Conservation (phyloP, 2,797 vertebrate species). For the Fundulus diaphanus region DNA sequence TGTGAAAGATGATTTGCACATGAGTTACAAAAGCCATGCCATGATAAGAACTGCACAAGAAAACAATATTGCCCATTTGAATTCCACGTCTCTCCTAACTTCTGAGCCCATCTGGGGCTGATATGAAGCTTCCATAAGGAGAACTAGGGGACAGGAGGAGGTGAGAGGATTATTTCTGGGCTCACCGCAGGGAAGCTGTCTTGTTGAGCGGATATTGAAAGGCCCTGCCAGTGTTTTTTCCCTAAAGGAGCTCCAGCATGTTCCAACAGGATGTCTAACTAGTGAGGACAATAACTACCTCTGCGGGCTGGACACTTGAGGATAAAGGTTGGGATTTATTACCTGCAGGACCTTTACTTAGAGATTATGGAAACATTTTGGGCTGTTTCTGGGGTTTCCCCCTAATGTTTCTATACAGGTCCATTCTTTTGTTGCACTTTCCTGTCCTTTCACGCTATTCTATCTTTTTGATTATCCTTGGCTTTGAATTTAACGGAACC, state of each 20-base stretch:
- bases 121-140: constrained; percentile 13
- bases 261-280: constrained; percentile 40
- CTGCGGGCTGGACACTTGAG: constrained; percentile 19
- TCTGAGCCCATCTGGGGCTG: constrained; percentile 2
- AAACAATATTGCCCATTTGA: neutral
- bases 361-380: constrained; percentile 4
- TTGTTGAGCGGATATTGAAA: constrained; percentile 40
- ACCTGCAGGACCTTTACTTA: constrained; percentile 12
- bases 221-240: constrained; percentile 16
- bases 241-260: constrained; percentile 31
- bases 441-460: constrained; percentile 1
- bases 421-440: constrained; percentile 22
- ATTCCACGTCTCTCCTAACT: constrained; percentile 7
- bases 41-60: constrained; percentile 28
- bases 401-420: neutral
- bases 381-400: neutral
- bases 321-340: constrained; percentile 22
- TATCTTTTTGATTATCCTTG: neutral
- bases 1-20: constrained; percentile 41
- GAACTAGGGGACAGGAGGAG: constrained; percentile 30
- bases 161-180: constrained; percentile 46
- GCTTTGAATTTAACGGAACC: neutral
- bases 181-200: constrained; percentile 33
- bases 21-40: constrained; percentile 27
- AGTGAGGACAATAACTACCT: constrained; percentile 49